These are phyloP conservation scores for Cantharis rufa DNA, from an alignment of 2,888 invertebrate species.

Conservation along the genomic window DNA sequence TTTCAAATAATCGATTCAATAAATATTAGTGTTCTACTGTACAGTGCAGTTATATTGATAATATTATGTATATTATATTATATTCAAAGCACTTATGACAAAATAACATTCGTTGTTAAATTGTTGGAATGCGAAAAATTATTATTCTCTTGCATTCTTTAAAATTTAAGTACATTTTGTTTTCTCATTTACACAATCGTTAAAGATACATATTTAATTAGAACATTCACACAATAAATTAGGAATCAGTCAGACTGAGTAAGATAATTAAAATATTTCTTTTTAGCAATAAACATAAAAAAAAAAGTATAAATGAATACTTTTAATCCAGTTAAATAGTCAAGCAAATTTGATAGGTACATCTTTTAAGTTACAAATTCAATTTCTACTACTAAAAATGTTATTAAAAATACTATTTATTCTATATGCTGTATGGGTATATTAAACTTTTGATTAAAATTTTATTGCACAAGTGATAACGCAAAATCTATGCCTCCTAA, in stretches of 20 bases:
- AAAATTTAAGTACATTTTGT: constrained; percentile 24
- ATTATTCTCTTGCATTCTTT: constrained; percentile 20
- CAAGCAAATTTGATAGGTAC: neutral
- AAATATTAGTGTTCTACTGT: constrained; percentile 17
- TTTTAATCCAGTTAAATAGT: neutral
- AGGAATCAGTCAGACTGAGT: constrained; percentile 19
- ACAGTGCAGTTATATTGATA: constrained; percentile 17
- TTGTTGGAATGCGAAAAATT: constrained; percentile 21
- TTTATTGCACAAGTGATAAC: too few species aligned
- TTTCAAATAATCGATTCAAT: constrained; percentile 13
- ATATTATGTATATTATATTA: constrained; percentile 4
- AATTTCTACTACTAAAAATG: neutral
- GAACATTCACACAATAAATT: constrained; percentile 9
- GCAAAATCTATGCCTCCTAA: too few species aligned
- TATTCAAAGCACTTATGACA: constrained; percentile 26
- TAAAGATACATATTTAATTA: constrained; percentile 16
- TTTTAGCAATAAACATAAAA: neutral
- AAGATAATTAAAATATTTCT: neutral
- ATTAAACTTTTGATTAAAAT: neutral
- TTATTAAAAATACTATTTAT: too few species aligned
- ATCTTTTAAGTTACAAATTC: neutral
- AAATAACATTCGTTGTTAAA: constrained; percentile 28
- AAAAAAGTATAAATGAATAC: too few species aligned
- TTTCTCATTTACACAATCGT: constrained; percentile 4
- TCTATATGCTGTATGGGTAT: neutral